Evolutionary conservation across 2,888 invertebrate genomes (phyloP), one percentile per base, ranked within the genome.

Genomic region (Synergus japonicus): DNA sequence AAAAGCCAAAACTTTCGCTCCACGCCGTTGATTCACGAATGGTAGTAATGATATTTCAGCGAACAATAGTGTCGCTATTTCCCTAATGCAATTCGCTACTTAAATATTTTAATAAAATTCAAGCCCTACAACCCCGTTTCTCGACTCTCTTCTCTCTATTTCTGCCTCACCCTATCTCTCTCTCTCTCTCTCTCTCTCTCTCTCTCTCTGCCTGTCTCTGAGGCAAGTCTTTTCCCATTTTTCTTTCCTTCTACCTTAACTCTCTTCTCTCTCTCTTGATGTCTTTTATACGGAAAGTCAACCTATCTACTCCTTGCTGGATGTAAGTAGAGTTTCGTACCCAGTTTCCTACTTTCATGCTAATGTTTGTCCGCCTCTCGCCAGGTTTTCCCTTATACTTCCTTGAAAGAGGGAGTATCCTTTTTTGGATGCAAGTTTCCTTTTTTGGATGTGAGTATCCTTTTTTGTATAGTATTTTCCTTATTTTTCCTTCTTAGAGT

Each of bases 71-170:
- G 81, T 84, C 85, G 84, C 86, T 85, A 88, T 89, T 89, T 88
- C 84, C 87, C 87, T 89, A 89, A 90, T 89, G 89, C 87, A 84
- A 88, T 89, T 89, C 86, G 84, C 86, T 87, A 89, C 87, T 89
- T 87, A 88, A 88, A 88, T 88, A 88, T 89, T 89, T 89, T 88
- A 89, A 89, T 88, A 87, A 89, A 89, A 88, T 89, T 88, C 83
- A 77, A 77, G 78, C 84, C 83, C 80, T 63, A 60, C 79, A 86
- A 84, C 81, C 86, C 84, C 83, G 85, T 86, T 84, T 85, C 85
- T 83, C 85, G 83, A 85, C 85, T 84, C 82, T 54, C 77, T 63
- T 67, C 54, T 49, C 63, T 77, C 77, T 69, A 65, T 49, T 78
- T 63, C 60, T 76, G 2, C 1, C 29, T 29, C 29, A 29, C 29